phyloP scores from a whole-genome alignment of 2,888 invertebrate species.

The Epiblema foenella region DNA sequence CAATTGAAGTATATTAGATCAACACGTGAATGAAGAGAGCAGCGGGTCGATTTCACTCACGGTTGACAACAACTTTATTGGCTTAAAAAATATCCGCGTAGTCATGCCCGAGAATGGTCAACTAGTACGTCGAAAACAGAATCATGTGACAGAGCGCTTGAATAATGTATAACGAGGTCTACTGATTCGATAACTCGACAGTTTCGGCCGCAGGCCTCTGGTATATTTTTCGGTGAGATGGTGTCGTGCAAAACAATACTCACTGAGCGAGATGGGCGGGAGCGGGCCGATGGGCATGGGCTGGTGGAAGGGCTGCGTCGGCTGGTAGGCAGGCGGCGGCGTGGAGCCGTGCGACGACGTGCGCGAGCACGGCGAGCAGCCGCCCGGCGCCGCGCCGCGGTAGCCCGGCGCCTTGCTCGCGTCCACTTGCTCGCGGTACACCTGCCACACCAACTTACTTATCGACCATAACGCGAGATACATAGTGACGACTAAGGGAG shows the following conservation, averaged over 20 bases:
- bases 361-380: slow-evolving; percentile 89
- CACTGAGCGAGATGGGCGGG: slow-evolving; percentile 41
- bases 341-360: slow-evolving; percentile 80
- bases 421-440: slow-evolving; percentile 86
- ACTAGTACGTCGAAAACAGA: too few species aligned
- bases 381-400: slow-evolving; percentile 89
- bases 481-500: not conserved
- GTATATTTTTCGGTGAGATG: too few species aligned
- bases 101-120: too few species aligned
- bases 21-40: too few species aligned
- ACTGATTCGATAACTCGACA: too few species aligned
- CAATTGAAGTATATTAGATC: not conserved
- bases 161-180: too few species aligned
- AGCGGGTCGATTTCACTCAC: too few species aligned
- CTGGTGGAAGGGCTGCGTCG: slow-evolving; percentile 57
- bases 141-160: too few species aligned
- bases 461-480: not conserved
- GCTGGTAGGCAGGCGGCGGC: slow-evolving; percentile 68
- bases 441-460: not conserved
- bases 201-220: too few species aligned
- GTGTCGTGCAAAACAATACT: not conserved
- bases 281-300: slow-evolving; percentile 49
- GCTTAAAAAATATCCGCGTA: too few species aligned
- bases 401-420: slow-evolving; percentile 96
- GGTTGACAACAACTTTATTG: too few species aligned